These are phyloP conservation scores for Psittacula cyanocephala DNA, from an alignment of 2,113 vertebrate species.

Conservation along the genomic window DNA sequence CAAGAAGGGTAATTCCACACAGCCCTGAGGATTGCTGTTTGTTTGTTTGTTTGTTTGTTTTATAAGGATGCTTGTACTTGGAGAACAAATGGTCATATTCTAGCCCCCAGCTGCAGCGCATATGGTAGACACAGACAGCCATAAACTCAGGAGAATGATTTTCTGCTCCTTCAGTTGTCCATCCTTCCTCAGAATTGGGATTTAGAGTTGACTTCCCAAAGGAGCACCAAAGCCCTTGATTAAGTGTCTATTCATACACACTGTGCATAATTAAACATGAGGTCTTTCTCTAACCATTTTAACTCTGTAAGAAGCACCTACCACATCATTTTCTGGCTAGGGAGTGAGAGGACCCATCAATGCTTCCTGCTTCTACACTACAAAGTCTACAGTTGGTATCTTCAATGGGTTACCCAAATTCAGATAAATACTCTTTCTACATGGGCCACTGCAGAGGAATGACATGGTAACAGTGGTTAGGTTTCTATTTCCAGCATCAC, in stretches of 20 bases:
- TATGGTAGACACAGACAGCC: not conserved
- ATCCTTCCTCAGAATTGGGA: not conserved
- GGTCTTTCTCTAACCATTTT: not conserved
- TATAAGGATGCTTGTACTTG: not conserved
- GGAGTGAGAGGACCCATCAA: not conserved
- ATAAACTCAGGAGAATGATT: not conserved
- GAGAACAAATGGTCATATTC: not conserved
- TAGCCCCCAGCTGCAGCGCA: not conserved
- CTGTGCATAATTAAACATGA: fast-evolving
- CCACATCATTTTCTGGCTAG: not conserved
- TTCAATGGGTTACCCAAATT: not conserved
- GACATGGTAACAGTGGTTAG: fast-evolving
- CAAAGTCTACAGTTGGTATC: too few species aligned
- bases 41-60: not conserved
- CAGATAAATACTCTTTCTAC: not conserved
- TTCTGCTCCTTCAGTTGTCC: not conserved
- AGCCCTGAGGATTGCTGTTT: not conserved
- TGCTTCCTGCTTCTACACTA: not conserved
- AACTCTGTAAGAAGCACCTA: not conserved
- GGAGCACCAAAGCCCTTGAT: not conserved
- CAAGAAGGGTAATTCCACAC: not conserved
- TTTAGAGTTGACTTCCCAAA: not conserved
- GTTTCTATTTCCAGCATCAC: not conserved
- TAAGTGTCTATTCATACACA: not conserved
- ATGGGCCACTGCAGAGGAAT: too few species aligned